Evolutionary conservation across 2,797 vertebrate genomes (phyloP), one percentile per base, ranked within the genome.

Genomic region (Ctenopoma kingsleyae): DNA sequence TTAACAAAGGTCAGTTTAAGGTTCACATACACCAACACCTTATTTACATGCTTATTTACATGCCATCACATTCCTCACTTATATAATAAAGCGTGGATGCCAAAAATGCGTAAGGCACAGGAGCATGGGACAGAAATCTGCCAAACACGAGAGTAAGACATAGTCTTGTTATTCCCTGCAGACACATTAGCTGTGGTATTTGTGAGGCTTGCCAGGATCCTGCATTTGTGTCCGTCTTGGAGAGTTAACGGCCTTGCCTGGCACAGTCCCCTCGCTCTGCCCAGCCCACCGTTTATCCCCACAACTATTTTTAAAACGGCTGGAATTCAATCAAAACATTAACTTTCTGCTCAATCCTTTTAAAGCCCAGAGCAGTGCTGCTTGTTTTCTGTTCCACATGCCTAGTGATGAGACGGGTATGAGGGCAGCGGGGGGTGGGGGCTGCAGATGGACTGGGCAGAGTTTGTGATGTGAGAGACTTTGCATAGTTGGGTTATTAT

Each of bases 261-360:
- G 83, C 87, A 87, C 44, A 1, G 82, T 72, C 78, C 63, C 76
- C 64, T 62, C 25, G 4, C 83, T 87, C 66, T 80, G 85, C 84
- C 81, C 70, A 27, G 60, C 86, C 86, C 84, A 85, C 85, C 71
- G 49, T 81, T 91, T 86, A 91, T 90, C 89, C 87, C 55, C 78
- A 71, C 53, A 76, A 89, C 93, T 94, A 94, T 93, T 93, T 93
- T 92, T 94, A 91, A 91, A 91, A 81, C 72, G 19, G 64, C 83
- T 89, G 92, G 91, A 93, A 93, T 93, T 93, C 87, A 89, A 91
- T 92, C 88, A 93, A 92, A 94, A 92, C 90, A 91, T 82, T 82
- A 76, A 81, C 83, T 82, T 88, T 89, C 66, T 88, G 71, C 79
- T 76, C 81, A 72, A 81, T 89, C 89, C 89, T 90, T 93, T 92